phyloP scores from a whole-genome alignment of 2,888 invertebrate genomes.

The Drosophila neonasuta region DNA sequence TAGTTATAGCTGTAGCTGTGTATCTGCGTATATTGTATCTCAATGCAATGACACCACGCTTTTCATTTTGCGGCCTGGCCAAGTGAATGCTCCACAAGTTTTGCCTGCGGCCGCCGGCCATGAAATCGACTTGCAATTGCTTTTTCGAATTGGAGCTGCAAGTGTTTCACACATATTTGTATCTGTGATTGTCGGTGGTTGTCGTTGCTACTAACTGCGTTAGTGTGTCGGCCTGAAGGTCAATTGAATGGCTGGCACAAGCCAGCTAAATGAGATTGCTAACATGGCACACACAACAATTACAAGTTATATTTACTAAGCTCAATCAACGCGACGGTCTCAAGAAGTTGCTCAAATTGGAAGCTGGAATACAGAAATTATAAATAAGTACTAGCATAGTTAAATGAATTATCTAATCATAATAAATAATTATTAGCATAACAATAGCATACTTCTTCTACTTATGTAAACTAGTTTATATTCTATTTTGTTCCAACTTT shows the following conservation, averaged over 20 bases:
- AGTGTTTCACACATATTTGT: constrained; percentile 28
- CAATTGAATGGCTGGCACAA: constrained; percentile 71
- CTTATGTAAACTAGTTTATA: constrained; percentile 5
- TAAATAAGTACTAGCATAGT: background rate
- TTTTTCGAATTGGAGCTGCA: constrained; percentile 50
- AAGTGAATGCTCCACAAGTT: constrained; percentile 67
- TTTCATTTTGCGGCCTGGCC: constrained; percentile 46
- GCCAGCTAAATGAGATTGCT: constrained; percentile 30
- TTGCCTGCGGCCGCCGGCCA: constrained; percentile 69
- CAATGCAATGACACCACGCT: constrained; percentile 67
- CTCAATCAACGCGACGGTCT: background rate
- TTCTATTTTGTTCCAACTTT: background rate
- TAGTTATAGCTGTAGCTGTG: constrained; percentile 15
- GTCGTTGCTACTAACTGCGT: constrained; percentile 45
- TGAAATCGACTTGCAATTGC: constrained; percentile 71
- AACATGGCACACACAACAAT: background rate
- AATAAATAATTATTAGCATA: constrained; percentile 18
- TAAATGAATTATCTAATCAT: background rate
- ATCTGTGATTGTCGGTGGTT: constrained; percentile 32
- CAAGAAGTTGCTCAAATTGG: background rate
- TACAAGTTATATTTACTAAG: background rate
- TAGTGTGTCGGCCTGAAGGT: constrained; percentile 57
- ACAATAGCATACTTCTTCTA: background rate
- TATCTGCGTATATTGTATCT: constrained; percentile 37
- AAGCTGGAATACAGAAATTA: background rate